A percentile compares a stretch with the other conserved stretches of the same genome.
These are phyloP conservation scores for Prunella strophiata DNA, from an alignment of 2,797 vertebrate species.

Conservation along the genomic window DNA sequence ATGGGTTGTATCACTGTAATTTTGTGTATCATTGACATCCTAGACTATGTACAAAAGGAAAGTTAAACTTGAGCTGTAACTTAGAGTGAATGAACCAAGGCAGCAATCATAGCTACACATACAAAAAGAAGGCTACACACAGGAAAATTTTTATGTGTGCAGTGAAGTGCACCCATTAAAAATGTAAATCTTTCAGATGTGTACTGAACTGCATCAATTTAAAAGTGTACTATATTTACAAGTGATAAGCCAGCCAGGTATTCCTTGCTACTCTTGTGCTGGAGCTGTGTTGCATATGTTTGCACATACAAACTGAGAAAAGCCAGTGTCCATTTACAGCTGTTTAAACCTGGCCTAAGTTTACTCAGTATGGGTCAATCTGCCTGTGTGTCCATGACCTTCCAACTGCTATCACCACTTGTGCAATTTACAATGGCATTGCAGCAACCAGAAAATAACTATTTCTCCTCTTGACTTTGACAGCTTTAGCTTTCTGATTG, in stretches of 20 bases:
- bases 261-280: not conserved
- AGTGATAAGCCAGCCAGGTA: not conserved
- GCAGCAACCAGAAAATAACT: not conserved
- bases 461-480: not conserved
- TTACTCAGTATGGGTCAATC: conserved; percentile 21
- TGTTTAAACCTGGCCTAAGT: not conserved
- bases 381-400: not conserved
- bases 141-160: not conserved
- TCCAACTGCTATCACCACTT: not conserved
- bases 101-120: not conserved
- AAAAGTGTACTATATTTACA: not conserved
- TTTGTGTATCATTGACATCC: not conserved
- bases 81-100: not conserved
- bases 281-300: not conserved
- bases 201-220: not conserved
- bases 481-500: not conserved
- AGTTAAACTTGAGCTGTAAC: not conserved
- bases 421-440: conserved; percentile 1
- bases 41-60: not conserved
- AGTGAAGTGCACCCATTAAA: not conserved
- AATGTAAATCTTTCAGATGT: not conserved
- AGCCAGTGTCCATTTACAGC: not conserved
- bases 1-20: not conserved
- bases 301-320: not conserved
- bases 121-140: not conserved